These are phyloP conservation scores for Agonopterix heracliana DNA, from an alignment of 2,888 invertebrate species.

Conservation along the genomic window DNA sequence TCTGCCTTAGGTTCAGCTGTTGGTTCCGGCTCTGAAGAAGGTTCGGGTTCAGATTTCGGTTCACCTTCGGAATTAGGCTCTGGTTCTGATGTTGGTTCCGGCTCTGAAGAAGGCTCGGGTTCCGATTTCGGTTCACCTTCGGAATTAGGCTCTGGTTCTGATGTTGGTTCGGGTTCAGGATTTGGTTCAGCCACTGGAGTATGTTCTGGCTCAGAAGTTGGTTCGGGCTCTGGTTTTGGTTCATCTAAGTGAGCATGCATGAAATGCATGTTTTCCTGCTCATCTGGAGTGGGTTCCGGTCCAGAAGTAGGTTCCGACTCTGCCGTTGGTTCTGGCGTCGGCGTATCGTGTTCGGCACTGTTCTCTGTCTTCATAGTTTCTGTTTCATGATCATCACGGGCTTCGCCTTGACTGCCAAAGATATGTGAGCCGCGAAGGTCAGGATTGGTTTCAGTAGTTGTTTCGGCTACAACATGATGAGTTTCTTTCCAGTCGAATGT, in stretches of 20 bases:
- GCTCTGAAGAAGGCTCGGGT: conserved; percentile 19
- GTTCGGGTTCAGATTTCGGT: conserved; percentile 45
- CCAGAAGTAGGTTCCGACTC: conserved; percentile 32
- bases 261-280: too few species aligned
- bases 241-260: too few species aligned
- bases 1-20: conserved; percentile 20
- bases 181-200: conserved; percentile 31
- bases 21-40: conserved; percentile 6
- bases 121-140: conserved; percentile 44
- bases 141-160: conserved; percentile 26
- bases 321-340: conserved; percentile 26
- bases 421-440: conserved; percentile 50
- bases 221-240: conserved; percentile 36
- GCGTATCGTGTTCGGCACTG: conserved; percentile 22
- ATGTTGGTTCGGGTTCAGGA: conserved; percentile 29
- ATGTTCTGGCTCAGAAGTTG: conserved; percentile 30
- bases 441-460: conserved; percentile 42
- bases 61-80: conserved; percentile 14
- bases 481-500: conserved; percentile 52
- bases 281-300: conserved; percentile 26
- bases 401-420: conserved; percentile 35
- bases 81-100: conserved; percentile 41
- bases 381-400: conserved; percentile 26
- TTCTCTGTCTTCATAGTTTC: conserved; percentile 18
- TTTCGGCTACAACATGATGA: conserved; percentile 31